Percentiles rank a stretch among this genome's conserved stretches.
Evolutionary conservation across 2,113 vertebrate genomes (phyloP).

Genomic region (Nothoprocta pentlandii): DNA sequence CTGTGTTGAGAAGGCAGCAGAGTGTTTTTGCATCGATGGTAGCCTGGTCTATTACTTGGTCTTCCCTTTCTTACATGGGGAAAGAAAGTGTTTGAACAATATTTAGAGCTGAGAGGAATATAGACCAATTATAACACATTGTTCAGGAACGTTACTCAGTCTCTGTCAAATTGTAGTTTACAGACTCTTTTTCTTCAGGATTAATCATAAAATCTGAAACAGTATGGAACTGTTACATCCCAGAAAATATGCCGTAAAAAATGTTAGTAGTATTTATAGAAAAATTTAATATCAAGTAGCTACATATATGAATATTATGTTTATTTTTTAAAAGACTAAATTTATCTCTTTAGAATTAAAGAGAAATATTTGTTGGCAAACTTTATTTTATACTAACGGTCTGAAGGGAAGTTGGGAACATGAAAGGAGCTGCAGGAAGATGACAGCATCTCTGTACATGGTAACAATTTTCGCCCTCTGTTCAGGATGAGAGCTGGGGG

Average conservation of each 20-base stretch:
- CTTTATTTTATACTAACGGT: background rate
- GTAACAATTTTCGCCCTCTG: background rate
- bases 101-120: background rate
- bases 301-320: background rate
- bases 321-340: constrained; percentile 12
- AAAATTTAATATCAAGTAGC: background rate
- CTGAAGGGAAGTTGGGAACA: background rate
- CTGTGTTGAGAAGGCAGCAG: background rate
- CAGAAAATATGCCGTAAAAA: constrained; percentile 13
- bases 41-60: rapidly evolving
- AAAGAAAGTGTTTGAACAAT: background rate
- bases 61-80: background rate
- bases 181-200: background rate
- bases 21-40: background rate
- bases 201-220: constrained; percentile 7
- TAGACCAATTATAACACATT: background rate
- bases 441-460: background rate
- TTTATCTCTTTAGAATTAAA: background rate
- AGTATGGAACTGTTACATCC: background rate
- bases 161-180: constrained; percentile 7
- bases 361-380: background rate
- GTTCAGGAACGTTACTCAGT: background rate
- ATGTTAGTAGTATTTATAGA: background rate
- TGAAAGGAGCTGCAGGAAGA: background rate
- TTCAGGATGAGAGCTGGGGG: background rate